Percentiles rank a stretch among this genome's conserved stretches.
These are phyloP conservation scores for Drosophila multiciliata DNA, from an alignment of 2,888 invertebrate species.

Conservation along the genomic window DNA sequence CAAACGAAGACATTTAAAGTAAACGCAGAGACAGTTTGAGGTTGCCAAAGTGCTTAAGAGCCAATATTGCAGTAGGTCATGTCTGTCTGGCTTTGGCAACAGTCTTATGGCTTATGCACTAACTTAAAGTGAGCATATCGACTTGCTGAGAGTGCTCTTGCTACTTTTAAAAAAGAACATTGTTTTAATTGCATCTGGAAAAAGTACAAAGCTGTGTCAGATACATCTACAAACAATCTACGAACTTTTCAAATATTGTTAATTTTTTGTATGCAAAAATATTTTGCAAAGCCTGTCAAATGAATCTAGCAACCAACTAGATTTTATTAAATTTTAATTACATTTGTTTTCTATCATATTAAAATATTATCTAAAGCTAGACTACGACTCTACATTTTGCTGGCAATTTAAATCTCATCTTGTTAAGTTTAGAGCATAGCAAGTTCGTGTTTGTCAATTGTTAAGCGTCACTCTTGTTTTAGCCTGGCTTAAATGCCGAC, in stretches of 20 bases:
- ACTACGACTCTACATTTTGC: neutral
- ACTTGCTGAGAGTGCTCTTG: neutral
- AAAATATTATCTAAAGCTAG: neutral
- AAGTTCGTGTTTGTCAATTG: conserved; percentile 12
- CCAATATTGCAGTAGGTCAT: conserved; percentile 60
- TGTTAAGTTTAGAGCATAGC: conserved; percentile 24
- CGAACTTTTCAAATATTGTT: neutral
- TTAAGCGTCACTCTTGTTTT: conserved; percentile 12
- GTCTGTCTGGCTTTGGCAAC: conserved; percentile 35
- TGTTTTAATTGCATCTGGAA: neutral
- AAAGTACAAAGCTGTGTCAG: neutral
- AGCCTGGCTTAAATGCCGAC: conserved; percentile 32
- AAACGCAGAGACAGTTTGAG: conserved; percentile 49
- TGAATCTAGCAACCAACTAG: neutral
- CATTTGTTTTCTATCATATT: neutral
- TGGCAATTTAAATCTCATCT: neutral
- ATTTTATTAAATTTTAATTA: neutral
- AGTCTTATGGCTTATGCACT: conserved; percentile 31
- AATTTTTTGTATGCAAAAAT: neutral
- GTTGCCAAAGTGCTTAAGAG: conserved; percentile 48
- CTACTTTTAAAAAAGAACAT: neutral
- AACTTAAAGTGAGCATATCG: neutral
- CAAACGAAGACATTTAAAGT: conserved; percentile 31
- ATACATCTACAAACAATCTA: neutral
- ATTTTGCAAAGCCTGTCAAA: neutral